Evolutionary conservation across 2,797 vertebrate species (phyloP).

Genomic region (Caiman crocodilus): DNA sequence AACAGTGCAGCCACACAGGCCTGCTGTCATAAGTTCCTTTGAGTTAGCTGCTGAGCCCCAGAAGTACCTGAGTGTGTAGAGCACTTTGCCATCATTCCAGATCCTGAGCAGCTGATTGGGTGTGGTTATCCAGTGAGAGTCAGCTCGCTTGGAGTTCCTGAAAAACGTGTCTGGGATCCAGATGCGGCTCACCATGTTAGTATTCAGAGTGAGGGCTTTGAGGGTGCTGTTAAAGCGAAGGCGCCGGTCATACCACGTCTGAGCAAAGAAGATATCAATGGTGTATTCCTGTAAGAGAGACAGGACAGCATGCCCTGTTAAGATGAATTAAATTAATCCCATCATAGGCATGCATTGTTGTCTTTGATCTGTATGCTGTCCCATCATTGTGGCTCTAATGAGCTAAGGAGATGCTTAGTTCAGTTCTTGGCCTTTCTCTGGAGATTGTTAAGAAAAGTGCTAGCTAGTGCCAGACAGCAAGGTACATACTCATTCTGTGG

Average conservation of each 20-base stretch:
- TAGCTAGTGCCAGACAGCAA: slow-evolving; percentile 35
- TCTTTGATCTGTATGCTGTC: slow-evolving; percentile 15
- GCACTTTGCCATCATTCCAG: slow-evolving; percentile 84
- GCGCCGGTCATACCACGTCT: slow-evolving; percentile 85
- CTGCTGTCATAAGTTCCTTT: background rate
- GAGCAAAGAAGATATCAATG: slow-evolving; percentile 85
- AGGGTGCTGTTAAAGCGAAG: slow-evolving; percentile 82
- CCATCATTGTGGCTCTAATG: background rate
- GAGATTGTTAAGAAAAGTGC: slow-evolving; percentile 23
- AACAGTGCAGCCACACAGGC: background rate
- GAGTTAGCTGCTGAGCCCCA: background rate
- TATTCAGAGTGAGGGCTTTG: slow-evolving; percentile 82
- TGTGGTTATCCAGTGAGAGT: slow-evolving; percentile 81
- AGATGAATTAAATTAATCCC: background rate
- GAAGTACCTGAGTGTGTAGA: slow-evolving; percentile 83
- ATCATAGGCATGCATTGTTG: background rate
- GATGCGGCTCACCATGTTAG: slow-evolving; percentile 83
- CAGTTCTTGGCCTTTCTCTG: slow-evolving; percentile 8
- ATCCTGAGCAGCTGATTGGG: slow-evolving; percentile 84
- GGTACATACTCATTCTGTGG: slow-evolving; percentile 5
- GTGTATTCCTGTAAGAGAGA: slow-evolving; percentile 81
- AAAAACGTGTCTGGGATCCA: slow-evolving; percentile 86
- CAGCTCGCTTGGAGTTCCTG: slow-evolving; percentile 81
- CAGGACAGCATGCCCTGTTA: background rate
- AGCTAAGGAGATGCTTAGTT: background rate